Evolutionary conservation across 2,113 vertebrate species (phyloP), one percentile per base, ranked within the genome.

Genomic region (Cercocebus atys): DNA sequence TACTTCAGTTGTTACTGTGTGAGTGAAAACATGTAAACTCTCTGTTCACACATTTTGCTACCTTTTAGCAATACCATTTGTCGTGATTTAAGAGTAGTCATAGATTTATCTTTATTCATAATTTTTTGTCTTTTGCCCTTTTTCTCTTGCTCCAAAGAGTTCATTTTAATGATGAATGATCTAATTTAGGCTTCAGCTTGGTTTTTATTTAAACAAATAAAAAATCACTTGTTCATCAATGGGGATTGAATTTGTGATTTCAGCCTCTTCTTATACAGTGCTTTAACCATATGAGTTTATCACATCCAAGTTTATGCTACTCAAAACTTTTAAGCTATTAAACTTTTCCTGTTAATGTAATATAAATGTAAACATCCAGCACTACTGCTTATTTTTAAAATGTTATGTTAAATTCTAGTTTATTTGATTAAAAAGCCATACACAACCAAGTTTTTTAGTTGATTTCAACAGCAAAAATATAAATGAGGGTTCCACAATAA

Each of bases 141-240:
- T 88, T 47, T 17, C 45, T 17, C 50, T 66, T n/a, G 55, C 23
- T 95, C 61, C 85, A 86, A 64, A 96, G n/a, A 81, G 70, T 88
- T 64, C 35, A 0, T 87, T 93, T 96, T 90, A 95, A 91, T 93
- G 90, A 59, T 43, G 45, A 88, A 52, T 92, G 22, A 57, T 78
- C 89, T 17, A 35, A 64, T 90, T 92, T 95, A 93, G 50, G 30
- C 68, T 90, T 27, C n/a, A 84, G 45, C 91, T 80, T 85, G 27
- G 50, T 59, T 25, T 59, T 81, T 14, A 43, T 75, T 59, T 87
- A 43, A 94, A 47, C 50, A 72, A 72, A 84, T 47, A 22, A 61
- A 75, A 84, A 59, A n/a, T 11, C 8, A 38, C 2, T 38, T 59
- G 23, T 59, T 64, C 40, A 22, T 20, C 32, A 68, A 38, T 68